Evolutionary conservation across 2,797 vertebrate species (phyloP).

Genomic region (Petrocephalus sullivani): DNA sequence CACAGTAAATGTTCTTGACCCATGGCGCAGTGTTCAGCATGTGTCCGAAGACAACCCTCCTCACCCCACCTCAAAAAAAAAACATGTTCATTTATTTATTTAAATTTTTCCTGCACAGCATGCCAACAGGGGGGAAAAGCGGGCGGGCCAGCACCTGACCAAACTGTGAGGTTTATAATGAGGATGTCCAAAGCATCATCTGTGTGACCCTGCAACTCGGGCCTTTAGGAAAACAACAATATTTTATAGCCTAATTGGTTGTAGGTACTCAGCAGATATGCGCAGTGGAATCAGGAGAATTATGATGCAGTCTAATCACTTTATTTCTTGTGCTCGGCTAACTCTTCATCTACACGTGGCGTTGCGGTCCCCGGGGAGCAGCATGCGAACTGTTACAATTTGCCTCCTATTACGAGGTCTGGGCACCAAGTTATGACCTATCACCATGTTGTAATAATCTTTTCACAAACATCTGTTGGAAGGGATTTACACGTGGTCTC

Average conservation of each 20-base stretch:
- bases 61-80: background rate
- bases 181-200: constrained; percentile 57
- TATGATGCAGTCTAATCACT: background rate
- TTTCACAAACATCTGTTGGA: constrained; percentile 58
- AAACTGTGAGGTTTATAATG: constrained; percentile 72
- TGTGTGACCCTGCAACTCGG: constrained; percentile 57
- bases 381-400: constrained; percentile 69
- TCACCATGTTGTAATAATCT: constrained; percentile 59
- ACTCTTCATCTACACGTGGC: constrained; percentile 55
- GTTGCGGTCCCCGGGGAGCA: constrained; percentile 65
- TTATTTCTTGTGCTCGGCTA: constrained; percentile 34
- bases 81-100: background rate
- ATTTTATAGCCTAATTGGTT: constrained; percentile 79
- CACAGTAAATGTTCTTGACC: constrained; percentile 78
- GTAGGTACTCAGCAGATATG: constrained; percentile 69
- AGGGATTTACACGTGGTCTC: constrained; percentile 54
- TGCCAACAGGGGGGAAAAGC: constrained; percentile 13
- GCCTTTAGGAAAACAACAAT: constrained; percentile 63
- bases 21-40: constrained; percentile 63
- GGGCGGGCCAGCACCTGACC: constrained; percentile 81
- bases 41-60: constrained; percentile 53
- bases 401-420: constrained; percentile 72
- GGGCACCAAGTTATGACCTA: constrained; percentile 56
- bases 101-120: constrained; percentile 16
- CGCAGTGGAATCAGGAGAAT: constrained; percentile 32